Evolutionary conservation across 2,888 invertebrate species (phyloP).

Genomic region (Drosophila tripunctata): DNA sequence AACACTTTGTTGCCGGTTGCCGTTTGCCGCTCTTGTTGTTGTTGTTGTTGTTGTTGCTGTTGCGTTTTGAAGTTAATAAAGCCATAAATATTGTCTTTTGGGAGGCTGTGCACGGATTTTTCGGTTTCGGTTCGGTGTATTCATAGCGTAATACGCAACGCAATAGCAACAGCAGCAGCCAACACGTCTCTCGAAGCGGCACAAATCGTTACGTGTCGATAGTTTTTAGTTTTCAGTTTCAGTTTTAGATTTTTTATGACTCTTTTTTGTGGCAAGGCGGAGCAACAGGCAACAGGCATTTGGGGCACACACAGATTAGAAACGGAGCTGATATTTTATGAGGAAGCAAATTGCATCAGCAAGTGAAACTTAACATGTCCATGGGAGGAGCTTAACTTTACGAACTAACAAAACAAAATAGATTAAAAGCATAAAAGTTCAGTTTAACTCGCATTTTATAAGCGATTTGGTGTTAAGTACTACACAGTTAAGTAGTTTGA

Average conservation of each 20-base stretch:
- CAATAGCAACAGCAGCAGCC: constrained; percentile 33
- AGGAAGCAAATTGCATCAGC: constrained; percentile 60
- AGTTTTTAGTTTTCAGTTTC: constrained; percentile 13
- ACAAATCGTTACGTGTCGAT: constrained; percentile 75
- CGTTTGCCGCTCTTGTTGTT: constrained; percentile 23
- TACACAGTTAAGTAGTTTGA: too few relatives aligned
- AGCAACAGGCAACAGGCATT: too few relatives aligned
- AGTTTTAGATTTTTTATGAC: constrained; percentile 58
- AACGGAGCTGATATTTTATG: constrained; percentile 60
- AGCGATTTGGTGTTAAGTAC: too few relatives aligned
- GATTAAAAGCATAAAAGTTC: constrained; percentile 10
- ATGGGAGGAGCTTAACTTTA: constrained; percentile 58
- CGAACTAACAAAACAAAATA: constrained; percentile 27
- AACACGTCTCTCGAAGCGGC: constrained; percentile 50
- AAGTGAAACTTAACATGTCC: constrained; percentile 51
- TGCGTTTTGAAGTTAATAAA: constrained; percentile 77
- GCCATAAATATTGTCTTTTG: constrained; percentile 73
- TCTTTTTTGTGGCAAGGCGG: constrained; percentile 42
- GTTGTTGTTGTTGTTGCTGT: constrained; percentile 48
- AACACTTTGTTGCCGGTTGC: constrained; percentile 59
- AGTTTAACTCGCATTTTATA: too few relatives aligned
- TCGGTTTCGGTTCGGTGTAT: constrained; percentile 54
- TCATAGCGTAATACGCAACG: constrained; percentile 72
- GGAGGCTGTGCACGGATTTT: constrained; percentile 71
- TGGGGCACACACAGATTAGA: constrained; percentile 72